Base-by-base conservation (phyloP, 2,797 vertebrate genomes). In the Hippoglossus hippoglossus region DNA sequence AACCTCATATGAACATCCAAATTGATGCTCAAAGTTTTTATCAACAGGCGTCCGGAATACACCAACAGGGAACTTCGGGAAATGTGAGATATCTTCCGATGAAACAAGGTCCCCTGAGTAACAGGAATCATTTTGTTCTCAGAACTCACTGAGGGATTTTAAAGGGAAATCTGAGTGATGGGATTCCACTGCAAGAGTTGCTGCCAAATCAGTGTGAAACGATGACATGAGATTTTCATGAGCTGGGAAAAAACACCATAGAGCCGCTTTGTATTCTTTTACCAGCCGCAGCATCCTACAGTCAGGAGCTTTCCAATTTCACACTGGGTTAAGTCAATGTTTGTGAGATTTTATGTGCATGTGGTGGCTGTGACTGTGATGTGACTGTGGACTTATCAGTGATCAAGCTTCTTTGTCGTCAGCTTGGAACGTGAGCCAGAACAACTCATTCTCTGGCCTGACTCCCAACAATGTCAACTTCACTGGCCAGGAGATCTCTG, bases 141-240 rank as follows among this genome's bases (percentile, higher is more conserved):
- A 77, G 58, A 63, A 24, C 61, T 81, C 59, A 54, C 51, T 41
- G 59, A 71, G 49, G 44, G 41, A 3, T 57, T 63, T 71, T 16
- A 67, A 52, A 61, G 52, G 21, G 52, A 52, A 59, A 81, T 61
- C 36, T 50, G 68, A 69, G 62, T n/a, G 65, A 72, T 53, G 59
- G 49, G 47, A 71, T 76, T 81, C 82, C 68, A 61, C 28, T 54
- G 24, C 12, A 25, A 78, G 66, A 65, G 50, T 1, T 19, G 16
- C 44, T 59, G 77, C 65, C 71, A 87, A 80, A 73, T 72, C 36
- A 62, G 31, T 71, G 49, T 70, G 52, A 82, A 77, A 73, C 22
- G 62, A 82, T 75, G 74, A 82, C 69, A 75, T 19, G 70, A 79
- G 55, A 79, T 74, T 57, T 82, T 75, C 60, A 63, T 49, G 50